Percentiles rank a stretch among this genome's conserved stretches.
phyloP scores from a whole-genome alignment of 2,797 vertebrate genomes.

The Etheostoma perlongum region DNA sequence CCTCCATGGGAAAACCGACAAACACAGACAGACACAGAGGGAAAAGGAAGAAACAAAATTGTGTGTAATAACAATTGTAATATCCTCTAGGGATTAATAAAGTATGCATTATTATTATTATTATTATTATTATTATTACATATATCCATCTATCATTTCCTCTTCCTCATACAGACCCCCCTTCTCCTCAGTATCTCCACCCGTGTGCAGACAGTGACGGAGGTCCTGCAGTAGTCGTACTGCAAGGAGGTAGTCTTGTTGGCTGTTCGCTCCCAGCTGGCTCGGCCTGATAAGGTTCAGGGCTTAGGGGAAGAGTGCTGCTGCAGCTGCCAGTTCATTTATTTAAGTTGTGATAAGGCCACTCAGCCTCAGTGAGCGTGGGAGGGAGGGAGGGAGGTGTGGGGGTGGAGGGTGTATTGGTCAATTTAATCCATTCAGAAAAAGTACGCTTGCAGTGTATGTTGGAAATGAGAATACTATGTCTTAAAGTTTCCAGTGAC shows the following conservation, averaged over 20 bases:
- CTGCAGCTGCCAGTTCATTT: slow-evolving; percentile 39
- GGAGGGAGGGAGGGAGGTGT: background rate
- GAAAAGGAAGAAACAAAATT: too few species aligned
- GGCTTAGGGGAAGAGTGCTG: slow-evolving; percentile 18
- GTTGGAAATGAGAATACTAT: background rate
- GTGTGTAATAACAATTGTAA: too few species aligned
- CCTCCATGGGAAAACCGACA: too few species aligned
- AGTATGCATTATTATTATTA: too few species aligned
- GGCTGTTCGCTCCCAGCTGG: slow-evolving; percentile 33
- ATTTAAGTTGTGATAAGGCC: slow-evolving; percentile 24
- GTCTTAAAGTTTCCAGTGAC: slow-evolving; percentile 1
- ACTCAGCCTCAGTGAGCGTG: slow-evolving; percentile 2
- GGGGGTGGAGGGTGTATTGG: background rate
- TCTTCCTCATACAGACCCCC: background rate
- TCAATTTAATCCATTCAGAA: slow-evolving; percentile 38
- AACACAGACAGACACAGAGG: too few species aligned
- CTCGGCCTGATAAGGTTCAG: slow-evolving; percentile 45
- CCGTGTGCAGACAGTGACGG: slow-evolving; percentile 38
- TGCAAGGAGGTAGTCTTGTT: background rate
- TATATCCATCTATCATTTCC: background rate
- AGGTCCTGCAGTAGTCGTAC: slow-evolving; percentile 30
- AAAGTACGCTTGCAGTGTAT: background rate
- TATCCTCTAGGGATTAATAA: too few species aligned
- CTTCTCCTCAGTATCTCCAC: background rate
- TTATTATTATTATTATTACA: too few species aligned